A percentile compares a stretch with the other conserved stretches of the same genome.
Conservation (phyloP, 2,888 invertebrate genomes). For the Laothoe populi region DNA sequence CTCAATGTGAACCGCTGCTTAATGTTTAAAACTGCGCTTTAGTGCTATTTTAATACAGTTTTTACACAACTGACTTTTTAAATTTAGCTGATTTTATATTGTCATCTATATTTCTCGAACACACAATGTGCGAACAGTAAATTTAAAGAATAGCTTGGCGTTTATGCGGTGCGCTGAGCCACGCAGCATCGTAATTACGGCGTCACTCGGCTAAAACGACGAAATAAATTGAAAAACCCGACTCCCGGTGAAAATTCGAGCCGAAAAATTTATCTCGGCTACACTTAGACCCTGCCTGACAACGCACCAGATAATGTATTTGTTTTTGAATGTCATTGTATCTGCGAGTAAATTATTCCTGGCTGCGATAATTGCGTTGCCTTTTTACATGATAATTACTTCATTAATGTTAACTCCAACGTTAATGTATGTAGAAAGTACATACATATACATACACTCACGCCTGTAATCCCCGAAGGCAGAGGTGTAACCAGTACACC, state of each 20-base stretch:
- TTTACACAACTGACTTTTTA: neutral
- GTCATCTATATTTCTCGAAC: conserved; percentile 30
- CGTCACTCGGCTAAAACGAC: conserved; percentile 76
- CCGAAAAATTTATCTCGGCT: conserved; percentile 71
- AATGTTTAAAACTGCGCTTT: neutral
- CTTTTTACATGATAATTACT: conserved; percentile 62
- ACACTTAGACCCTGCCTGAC: conserved; percentile 69
- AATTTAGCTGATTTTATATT: neutral
- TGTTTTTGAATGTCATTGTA: conserved; percentile 76
- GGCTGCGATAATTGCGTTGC: conserved; percentile 57
- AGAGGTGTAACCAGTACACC: no score
- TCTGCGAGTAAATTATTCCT: conserved; percentile 64
- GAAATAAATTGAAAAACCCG: conserved; percentile 81
- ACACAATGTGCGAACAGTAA: conserved; percentile 43
- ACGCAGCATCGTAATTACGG: conserved; percentile 71
- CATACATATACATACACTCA: no score
- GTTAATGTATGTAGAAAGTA: neutral
- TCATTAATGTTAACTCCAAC: conserved; percentile 59
- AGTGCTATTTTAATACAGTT: neutral
- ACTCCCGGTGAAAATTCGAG: conserved; percentile 71
- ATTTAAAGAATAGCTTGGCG: conserved; percentile 59
- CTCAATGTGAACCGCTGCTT: neutral
- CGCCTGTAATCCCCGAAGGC: no score
- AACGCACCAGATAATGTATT: conserved; percentile 73
- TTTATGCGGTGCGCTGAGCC: conserved; percentile 65